Base-by-base conservation (phyloP, 2,888 invertebrate species). In the Tachina fera region DNA sequence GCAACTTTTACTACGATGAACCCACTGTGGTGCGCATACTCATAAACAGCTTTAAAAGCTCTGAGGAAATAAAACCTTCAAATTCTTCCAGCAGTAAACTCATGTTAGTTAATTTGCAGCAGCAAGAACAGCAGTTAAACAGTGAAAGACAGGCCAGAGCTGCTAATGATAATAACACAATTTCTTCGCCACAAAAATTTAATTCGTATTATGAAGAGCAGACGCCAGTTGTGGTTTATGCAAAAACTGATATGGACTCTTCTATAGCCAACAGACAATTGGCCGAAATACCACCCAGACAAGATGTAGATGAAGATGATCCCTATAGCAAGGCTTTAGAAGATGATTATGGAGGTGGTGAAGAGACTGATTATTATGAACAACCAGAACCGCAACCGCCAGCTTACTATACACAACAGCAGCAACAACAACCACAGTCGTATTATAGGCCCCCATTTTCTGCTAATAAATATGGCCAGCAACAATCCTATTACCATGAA, bases 201-300 rank as follows among this genome's bases (percentile, higher is more conserved):
- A 79, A 77, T 31, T 56, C 45, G 1, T 87, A 87, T 70, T 88
- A 88, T 41, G 88, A 88, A 67, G 88, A 88, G 49, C 88, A 88
- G 71, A 65, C 16, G 22, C 88, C 88, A 8, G 88, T 87, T 6
- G 74, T 88, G 1, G 88, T 88, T 1, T 87, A 87, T 43, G 79
- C 88, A 1, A 87, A 84, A 76, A 87, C 82, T 22, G 81, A 81
- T 19, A 72, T 56, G 1, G 60, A 71, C 1, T n/a, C 81, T 0
- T 43, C 87, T 0, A 70, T 83, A 19, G 58, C 67, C 0, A 61
- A 76, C 9, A 56, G 82, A 9, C 87, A 88, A 81, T 22, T 82
- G 60, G 45, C 80, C 0, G 72, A 65, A 47, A 74, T 74, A 0
- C 86, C 86, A 22, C 85, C 84, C 22, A 72, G 70, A 65, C 74